Evolutionary conservation across 2,888 invertebrate genomes (phyloP).

Genomic region (Ectemnius cavifrons): DNA sequence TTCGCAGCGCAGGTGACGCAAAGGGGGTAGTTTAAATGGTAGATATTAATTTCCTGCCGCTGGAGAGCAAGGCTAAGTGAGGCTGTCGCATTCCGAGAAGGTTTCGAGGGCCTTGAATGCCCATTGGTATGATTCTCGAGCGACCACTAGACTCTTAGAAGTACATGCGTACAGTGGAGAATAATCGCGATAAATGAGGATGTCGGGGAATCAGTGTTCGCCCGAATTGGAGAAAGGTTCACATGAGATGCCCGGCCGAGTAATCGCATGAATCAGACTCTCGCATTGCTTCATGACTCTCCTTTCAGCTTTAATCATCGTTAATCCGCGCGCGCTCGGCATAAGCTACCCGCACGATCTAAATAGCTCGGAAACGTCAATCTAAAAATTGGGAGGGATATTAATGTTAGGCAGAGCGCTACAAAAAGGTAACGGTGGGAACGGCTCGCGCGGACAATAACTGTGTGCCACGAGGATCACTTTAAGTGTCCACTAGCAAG

Average conservation of each 20-base stretch:
- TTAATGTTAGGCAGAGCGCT: constrained; percentile 37
- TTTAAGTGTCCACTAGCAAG: constrained; percentile 8
- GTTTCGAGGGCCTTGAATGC: constrained; percentile 1
- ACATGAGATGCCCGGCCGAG: constrained; percentile 34
- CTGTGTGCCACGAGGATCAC: not conserved
- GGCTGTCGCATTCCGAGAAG: not conserved
- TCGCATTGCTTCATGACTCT: constrained; percentile 58
- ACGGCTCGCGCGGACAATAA: not conserved
- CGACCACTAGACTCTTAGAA: not conserved
- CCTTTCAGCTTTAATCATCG: constrained; percentile 61
- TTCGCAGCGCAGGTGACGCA: constrained; percentile 51
- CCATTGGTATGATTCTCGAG: not conserved
- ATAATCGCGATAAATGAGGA: constrained; percentile 56
- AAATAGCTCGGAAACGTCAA: constrained; percentile 63
- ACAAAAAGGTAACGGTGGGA: constrained; percentile 21
- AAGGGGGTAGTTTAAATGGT: constrained; percentile 26
- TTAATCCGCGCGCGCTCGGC: constrained; percentile 46
- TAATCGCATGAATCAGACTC: constrained; percentile 51
- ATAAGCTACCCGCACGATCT: constrained; percentile 62
- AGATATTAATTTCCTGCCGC: constrained; percentile 47
- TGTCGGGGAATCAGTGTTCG: constrained; percentile 41
- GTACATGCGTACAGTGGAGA: constrained; percentile 2
- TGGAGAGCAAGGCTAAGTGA: too few species aligned
- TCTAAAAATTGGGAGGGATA: constrained; percentile 60
- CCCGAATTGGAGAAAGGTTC: constrained; percentile 52